Conservation (phyloP, 2,113 vertebrate genomes). For the Corapipo altera region DNA sequence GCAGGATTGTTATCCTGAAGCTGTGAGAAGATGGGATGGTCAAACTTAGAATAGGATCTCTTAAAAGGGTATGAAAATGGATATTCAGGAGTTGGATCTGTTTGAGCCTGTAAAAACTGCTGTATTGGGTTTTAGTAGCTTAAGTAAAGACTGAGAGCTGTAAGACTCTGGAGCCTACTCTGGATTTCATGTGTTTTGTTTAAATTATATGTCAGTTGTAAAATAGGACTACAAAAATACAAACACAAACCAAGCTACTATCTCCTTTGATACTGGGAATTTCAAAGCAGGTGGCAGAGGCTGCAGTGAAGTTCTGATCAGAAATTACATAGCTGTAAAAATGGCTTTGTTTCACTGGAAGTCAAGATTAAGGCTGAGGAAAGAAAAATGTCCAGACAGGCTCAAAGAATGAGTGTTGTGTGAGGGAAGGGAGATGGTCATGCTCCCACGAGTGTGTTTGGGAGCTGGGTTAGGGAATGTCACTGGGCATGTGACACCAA, state of each 20-base stretch:
- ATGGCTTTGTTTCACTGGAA: neutral
- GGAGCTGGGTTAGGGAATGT: neutral
- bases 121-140: neutral
- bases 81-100: neutral
- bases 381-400: neutral
- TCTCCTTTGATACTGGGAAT: neutral
- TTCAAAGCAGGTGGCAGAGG: neutral
- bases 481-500: neutral
- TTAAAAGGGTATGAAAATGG: neutral
- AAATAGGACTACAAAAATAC: neutral
- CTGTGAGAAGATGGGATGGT: neutral
- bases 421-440: neutral
- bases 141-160: neutral
- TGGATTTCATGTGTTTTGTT: neutral
- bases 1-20: neutral
- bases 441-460: neutral
- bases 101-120: neutral
- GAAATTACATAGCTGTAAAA: neutral
- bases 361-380: neutral
- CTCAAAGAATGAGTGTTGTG: neutral
- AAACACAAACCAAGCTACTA: neutral
- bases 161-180: neutral
- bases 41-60: neutral
- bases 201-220: neutral
- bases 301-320: neutral